Evolutionary conservation across 2,113 vertebrate genomes (phyloP).

Genomic region (Hucho hucho): DNA sequence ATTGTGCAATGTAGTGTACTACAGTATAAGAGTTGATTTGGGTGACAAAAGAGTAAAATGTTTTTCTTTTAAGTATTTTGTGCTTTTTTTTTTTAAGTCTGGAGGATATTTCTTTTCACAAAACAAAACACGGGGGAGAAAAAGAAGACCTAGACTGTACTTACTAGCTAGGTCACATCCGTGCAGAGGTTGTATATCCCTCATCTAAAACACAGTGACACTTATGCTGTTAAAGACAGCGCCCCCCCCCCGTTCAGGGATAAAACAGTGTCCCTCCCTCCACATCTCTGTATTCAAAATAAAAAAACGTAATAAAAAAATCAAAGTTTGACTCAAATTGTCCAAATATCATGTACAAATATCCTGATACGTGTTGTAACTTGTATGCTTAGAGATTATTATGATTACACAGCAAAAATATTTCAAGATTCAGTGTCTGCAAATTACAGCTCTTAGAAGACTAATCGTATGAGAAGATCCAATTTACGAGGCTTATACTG

Average conservation of each 20-base stretch:
- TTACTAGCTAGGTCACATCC: slow-evolving; percentile 78
- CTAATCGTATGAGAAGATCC: too few species aligned
- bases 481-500: too few species aligned
- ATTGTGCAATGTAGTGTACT: not conserved
- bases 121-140: slow-evolving; percentile 70
- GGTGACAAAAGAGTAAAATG: not conserved
- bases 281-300: not conserved
- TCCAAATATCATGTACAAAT: too few species aligned
- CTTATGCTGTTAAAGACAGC: slow-evolving; percentile 77
- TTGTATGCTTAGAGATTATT: not conserved
- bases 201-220: slow-evolving; percentile 84
- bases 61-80: not conserved
- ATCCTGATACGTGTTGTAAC: not conserved
- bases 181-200: slow-evolving; percentile 74
- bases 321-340: not conserved
- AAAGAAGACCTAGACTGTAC: slow-evolving; percentile 76
- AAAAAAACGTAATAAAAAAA: not conserved
- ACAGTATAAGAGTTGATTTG: not conserved
- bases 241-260: not conserved
- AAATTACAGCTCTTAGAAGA: not conserved
- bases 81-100: not conserved
- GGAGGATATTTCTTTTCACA: slow-evolving; percentile 28
- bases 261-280: not conserved
- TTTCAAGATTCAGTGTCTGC: not conserved
- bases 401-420: not conserved